These are phyloP conservation scores for Takifugu rubripes DNA, from an alignment of 2,797 vertebrate species.

Conservation along the genomic window DNA sequence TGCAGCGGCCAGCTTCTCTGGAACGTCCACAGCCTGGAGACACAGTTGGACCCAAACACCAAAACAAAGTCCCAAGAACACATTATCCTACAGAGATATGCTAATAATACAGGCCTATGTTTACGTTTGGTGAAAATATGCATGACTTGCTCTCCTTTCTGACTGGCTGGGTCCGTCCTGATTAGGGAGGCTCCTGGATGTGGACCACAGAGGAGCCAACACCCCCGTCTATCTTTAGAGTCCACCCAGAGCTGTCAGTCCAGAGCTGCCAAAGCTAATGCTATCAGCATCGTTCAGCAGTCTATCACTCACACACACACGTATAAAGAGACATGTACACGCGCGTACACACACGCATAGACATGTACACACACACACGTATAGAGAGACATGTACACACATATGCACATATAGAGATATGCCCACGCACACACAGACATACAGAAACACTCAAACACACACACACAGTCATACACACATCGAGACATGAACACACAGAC, in stretches of 20 bases:
- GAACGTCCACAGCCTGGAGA: too few relatives aligned
- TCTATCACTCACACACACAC: conserved; percentile 14
- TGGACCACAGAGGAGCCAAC: conserved; percentile 73
- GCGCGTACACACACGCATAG: conserved; percentile 1
- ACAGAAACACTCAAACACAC: too few relatives aligned
- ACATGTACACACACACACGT: background rate
- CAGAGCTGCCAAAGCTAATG: conserved; percentile 53
- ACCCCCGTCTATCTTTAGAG: conserved; percentile 81
- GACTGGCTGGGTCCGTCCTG: conserved; percentile 39
- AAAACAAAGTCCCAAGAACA: conserved; percentile 68
- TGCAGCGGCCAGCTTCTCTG: conserved; percentile 19
- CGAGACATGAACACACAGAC: too few relatives aligned
- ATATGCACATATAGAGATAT: too few relatives aligned
- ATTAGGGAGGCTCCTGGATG: conserved; percentile 67
- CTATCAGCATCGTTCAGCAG: conserved; percentile 58
- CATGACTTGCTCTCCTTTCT: conserved; percentile 72
- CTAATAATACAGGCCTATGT: conserved; percentile 76
- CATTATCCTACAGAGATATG: conserved; percentile 62
- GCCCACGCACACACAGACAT: too few relatives aligned
- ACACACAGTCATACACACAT: too few relatives aligned
- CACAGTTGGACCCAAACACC: conserved; percentile 17
- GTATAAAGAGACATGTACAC: conserved; percentile 2
- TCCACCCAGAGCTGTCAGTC: conserved; percentile 72
- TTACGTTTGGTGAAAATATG: conserved; percentile 76
- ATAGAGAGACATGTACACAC: too few relatives aligned